A percentile compares a stretch with the other conserved stretches of the same genome.
phyloP scores from a whole-genome alignment of 2,113 vertebrate species.

The Chloroceryle aenea region DNA sequence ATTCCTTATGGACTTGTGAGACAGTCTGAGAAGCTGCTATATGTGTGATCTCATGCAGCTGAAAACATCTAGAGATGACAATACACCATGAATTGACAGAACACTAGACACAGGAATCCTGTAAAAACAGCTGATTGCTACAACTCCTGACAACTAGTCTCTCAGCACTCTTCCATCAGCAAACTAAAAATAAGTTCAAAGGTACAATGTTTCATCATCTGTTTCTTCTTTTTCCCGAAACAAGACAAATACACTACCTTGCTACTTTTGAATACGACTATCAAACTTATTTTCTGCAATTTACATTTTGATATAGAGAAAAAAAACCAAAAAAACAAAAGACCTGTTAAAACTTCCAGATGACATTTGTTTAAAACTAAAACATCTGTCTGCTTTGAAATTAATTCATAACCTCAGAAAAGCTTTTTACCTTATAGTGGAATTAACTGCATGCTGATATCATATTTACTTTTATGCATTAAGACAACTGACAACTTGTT shows the following conservation, averaged over 20 bases:
- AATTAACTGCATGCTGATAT: constrained; percentile 9
- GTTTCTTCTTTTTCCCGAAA: constrained; percentile 41
- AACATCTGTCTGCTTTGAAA: constrained; percentile 13
- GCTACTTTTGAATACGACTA: constrained; percentile 44
- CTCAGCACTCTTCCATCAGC: background rate
- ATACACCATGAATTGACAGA: background rate
- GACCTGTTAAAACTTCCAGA: background rate
- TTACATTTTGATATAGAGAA: background rate
- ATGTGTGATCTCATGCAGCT: background rate
- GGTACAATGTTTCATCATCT: constrained; percentile 11
- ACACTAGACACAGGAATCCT: background rate
- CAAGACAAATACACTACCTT: constrained; percentile 46
- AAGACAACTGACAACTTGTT: constrained; percentile 15
- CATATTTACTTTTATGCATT: background rate
- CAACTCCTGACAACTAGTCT: background rate
- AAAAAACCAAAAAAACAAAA: background rate
- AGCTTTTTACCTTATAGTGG: background rate
- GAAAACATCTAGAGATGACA: background rate
- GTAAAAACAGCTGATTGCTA: constrained; percentile 31
- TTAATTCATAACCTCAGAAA: background rate
- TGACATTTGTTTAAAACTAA: background rate
- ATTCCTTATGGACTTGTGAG: background rate
- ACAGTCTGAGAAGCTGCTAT: background rate
- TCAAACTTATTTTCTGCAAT: constrained; percentile 34
- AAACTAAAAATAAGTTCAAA: constrained; percentile 51